phyloP scores from a whole-genome alignment of 2,797 vertebrate species.

The Chelmon rostratus region DNA sequence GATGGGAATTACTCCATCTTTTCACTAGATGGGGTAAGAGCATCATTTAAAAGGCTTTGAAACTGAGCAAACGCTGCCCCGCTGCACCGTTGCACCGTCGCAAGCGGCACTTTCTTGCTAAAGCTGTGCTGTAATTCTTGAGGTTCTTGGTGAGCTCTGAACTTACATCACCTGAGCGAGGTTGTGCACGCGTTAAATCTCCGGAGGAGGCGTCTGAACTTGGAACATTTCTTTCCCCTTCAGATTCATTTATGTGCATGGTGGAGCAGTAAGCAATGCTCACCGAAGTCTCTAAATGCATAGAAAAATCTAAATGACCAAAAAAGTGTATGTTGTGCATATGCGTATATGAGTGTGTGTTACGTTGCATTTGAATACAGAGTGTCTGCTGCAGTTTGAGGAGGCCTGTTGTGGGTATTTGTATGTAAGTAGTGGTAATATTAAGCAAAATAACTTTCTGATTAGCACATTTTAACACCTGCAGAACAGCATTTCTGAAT shows the following conservation, averaged over 20 bases:
- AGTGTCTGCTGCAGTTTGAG: constrained; percentile 21
- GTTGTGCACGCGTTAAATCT: constrained; percentile 9
- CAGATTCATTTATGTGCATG: background rate
- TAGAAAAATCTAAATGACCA: background rate
- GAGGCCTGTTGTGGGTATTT: constrained; percentile 8
- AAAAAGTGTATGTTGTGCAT: background rate
- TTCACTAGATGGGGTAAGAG: constrained; percentile 84
- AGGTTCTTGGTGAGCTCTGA: constrained; percentile 5
- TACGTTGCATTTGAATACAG: background rate
- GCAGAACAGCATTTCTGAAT: constrained; percentile 48
- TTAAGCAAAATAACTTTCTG: constrained; percentile 38
- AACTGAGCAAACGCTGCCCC: background rate
- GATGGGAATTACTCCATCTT: constrained; percentile 50
- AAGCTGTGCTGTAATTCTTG: constrained; percentile 11
- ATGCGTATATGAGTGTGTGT: background rate
- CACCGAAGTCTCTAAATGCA: background rate
- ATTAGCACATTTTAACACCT: constrained; percentile 21
- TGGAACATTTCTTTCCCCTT: background rate
- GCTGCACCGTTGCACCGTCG: constrained; percentile 22
- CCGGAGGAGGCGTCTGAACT: background rate
- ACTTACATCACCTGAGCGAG: background rate
- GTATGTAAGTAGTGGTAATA: constrained; percentile 18
- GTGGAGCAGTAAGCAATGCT: constrained; percentile 1
- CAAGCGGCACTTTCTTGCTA: constrained; percentile 33
- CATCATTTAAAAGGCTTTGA: constrained; percentile 63